Base-by-base conservation (phyloP, 2,888 invertebrate species). In the Scotopteryx bipunctaria region DNA sequence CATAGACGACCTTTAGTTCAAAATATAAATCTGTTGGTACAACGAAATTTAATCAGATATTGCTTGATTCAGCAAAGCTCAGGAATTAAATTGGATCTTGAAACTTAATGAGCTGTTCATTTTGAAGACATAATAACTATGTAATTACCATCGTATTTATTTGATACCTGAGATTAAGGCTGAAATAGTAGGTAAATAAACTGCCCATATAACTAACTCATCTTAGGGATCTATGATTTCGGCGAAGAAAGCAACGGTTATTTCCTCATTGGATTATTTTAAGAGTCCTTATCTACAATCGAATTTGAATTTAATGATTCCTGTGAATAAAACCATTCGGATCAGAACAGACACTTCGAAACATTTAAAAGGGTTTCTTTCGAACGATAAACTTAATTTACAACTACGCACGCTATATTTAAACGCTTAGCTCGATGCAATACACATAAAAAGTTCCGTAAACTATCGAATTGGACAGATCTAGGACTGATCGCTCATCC, bases 401-500 rank as follows among this genome's bases (percentile, higher is more conserved):
- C 79, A 83, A 73, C 80, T 67, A 59, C 55, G 58, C 66, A 67
- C 77, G 79, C 81, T 85, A 83, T 84, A 81, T 85, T 83, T 87
- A 81, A 76, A 74, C 71, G 74, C 76, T 81, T 76, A 81, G 76
- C 74, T 79, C 76, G 74, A 77, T 78, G 74, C 75, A 70, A 77
- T 76, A 71, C 67, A 71, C 76, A 84, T 87, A 85, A 87, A 83
- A 76, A 80, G 9, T 78, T 84, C 71, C 80, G 86, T 86, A 86
- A 86, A 85, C 76, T 82, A 84, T 83, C 65, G 64, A 63, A 77
- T 71, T 71, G 73, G 82, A 81, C 82, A 78, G 78, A 82, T 82
- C 82, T 83, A 74, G 85, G 78, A 81, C 86, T 82, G 86, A 87
- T 87, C 82, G 81, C 78, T 87, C 86, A 84, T 87, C 81, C 80